Evolutionary conservation across 2,888 invertebrate species (phyloP), one percentile per base, ranked within the genome.

Genomic region (Troides aeacus): DNA sequence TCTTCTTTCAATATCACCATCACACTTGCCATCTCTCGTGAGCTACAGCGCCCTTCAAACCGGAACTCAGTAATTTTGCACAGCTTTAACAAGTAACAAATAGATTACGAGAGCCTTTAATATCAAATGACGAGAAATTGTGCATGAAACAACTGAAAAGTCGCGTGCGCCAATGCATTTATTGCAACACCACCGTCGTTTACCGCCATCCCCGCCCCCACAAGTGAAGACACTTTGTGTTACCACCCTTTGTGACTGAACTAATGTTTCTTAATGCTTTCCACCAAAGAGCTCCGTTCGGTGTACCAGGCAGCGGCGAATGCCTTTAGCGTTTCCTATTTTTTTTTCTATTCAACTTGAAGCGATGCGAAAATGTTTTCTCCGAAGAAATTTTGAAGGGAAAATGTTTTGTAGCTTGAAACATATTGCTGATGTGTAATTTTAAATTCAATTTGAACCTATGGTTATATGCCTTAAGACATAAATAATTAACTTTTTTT

Each of bases 221-320:
- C 73, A 42, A 67, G 77, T 77, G 78, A 80, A 83, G 82, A 83
- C 86, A 86, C 86, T 87, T 86, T 86, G 86, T 87, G 84, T 86
- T 80, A 83, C 81, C 78, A 79, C 82, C 83, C 83, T 87, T 88
- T 88, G 87, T 88, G 83, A 84, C 79, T 75, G 78, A 81, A 84
- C 85, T 87, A 87, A 87, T 86, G 85, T 84, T 81, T 79, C 84
- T 85, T 85, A 86, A 86, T 84, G 85, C 78, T 78, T 77, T 76
- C 78, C 79, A 77, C 80, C 78, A 79, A 63, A 81, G 81, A 81
- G 81, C 80, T 75, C 18, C 18, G 18, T 50, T 50, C 79, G 83
- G 59, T 70, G 53, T 59, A 59, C 70, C 62, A 61, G 64, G 82
- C 83, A 87, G 86, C 79, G 80, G 79, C 75, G 74, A 76, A 75